A percentile compares a stretch with the other conserved stretches of the same genome.
phyloP scores from a whole-genome alignment of 2,113 vertebrate species.

The Loxodonta africana region DNA sequence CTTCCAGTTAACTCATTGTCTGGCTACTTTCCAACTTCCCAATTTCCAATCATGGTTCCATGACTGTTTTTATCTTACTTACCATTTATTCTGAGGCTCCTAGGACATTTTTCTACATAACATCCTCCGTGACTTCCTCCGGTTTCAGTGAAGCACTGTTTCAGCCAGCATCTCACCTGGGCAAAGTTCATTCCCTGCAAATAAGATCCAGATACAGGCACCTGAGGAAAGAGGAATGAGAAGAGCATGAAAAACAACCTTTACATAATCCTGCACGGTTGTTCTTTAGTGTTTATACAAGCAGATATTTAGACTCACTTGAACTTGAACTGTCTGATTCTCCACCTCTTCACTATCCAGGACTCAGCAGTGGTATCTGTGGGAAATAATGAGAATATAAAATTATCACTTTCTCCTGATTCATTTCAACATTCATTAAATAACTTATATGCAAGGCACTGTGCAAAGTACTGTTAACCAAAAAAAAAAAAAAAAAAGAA shows the following conservation, averaged over 20 bases:
- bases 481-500: too few relatives aligned
- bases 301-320: background rate
- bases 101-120: background rate
- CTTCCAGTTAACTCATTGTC: background rate
- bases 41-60: background rate
- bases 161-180: background rate
- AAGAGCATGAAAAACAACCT: background rate
- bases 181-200: background rate
- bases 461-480: background rate
- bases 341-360: background rate
- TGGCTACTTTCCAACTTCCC: background rate
- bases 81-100: background rate
- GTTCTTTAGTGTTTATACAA: background rate
- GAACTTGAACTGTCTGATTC: conserved; percentile 18
- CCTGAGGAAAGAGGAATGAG: background rate
- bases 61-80: background rate
- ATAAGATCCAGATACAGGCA: background rate
- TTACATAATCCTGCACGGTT: background rate
- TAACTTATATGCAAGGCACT: background rate
- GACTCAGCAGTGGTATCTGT: background rate
- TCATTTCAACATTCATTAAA: background rate
- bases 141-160: background rate
- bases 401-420: conserved; percentile 25
- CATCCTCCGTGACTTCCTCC: background rate
- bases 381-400: conserved; percentile 20